Base-by-base conservation (phyloP, 2,113 vertebrate species). In the Scophthalmus maximus region DNA sequence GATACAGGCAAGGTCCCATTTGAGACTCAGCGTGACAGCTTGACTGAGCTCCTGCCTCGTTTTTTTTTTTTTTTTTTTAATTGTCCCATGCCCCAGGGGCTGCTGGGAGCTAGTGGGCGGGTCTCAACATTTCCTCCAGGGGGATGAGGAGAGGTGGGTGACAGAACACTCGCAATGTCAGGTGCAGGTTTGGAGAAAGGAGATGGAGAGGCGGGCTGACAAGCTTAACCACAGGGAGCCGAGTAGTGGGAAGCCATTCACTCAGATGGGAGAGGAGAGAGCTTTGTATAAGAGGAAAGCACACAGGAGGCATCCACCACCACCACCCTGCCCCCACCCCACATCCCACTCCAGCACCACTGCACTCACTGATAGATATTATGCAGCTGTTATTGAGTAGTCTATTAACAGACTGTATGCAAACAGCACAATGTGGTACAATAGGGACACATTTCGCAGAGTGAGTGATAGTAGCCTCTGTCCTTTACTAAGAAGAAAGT, bases 121-220 rank as follows among this genome's bases (percentile, higher is more conserved):
- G 69, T 81, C 67, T 67, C 70, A 81, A 47, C 63, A 44, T 75
- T 84, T 76, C 61, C 66, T 74, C 75, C 47, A n/a, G 26, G 65
- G 82, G 77, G 67, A 22, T 47, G 68, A 56, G 68, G 47, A 72
- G 77, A 68, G 57, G 76, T 78, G 76, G 83, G 80, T 88, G 85
- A 91, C 83, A 74, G 69, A 82, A 86, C 66, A 77, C 82, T 86
- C 8, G 53, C 79, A 11, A 81, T 91, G 91, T 93, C 91, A 93
- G 88, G 74, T 86, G 83, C 84, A 82, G 84, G 88, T 84, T 84
- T 27, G 64, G 76, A 61, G 83, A 85, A 69, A 74, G 55, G 88
- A 76, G 79, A 88, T 79, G 74, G 87, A 87, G 75, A 70, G 74
- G 75, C n/a, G 55, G 76, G 59, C 77, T 88, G 84, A 86, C 79